phyloP scores from a whole-genome alignment of 2,113 vertebrate genomes.

The Fukomys damarensis region DNA sequence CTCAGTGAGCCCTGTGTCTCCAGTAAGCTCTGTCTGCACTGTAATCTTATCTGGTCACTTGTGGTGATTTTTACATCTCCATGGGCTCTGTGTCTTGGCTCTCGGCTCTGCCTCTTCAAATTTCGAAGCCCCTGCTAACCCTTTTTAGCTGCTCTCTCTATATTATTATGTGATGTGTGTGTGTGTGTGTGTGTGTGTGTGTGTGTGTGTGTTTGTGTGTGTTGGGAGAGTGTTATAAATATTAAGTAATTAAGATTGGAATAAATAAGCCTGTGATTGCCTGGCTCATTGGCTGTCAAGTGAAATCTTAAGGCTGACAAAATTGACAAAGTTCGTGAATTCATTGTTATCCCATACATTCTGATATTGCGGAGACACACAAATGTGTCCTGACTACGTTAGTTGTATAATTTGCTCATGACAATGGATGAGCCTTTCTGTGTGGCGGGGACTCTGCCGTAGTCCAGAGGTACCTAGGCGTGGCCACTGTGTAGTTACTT shows the following conservation, averaged over 20 bases:
- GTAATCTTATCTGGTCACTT: not conserved
- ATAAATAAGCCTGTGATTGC: not conserved
- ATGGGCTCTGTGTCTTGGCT: not conserved
- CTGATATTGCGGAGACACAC: not conserved
- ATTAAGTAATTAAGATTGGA: not conserved
- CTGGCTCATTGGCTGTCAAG: not conserved
- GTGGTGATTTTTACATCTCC: not conserved
- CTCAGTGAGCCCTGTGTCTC: not conserved
- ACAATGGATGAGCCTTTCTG: not conserved
- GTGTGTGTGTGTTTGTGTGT: not conserved
- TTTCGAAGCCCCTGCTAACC: not conserved
- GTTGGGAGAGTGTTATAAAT: not conserved
- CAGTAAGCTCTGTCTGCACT: not conserved
- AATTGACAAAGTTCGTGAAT: not conserved
- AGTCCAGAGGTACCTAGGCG: not conserved
- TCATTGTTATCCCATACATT: not conserved
- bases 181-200: not conserved
- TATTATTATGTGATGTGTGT: not conserved
- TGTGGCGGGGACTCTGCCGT: not conserved
- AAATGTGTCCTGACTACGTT: not conserved
- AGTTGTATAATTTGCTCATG: not conserved
- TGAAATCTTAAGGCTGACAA: not conserved
- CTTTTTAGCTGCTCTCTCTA: not conserved
- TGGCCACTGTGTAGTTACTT: not conserved
- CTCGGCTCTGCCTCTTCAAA: not conserved